These are phyloP conservation scores for Oreocharis arfaki DNA, from an alignment of 2,113 vertebrate genomes.

Conservation along the genomic window DNA sequence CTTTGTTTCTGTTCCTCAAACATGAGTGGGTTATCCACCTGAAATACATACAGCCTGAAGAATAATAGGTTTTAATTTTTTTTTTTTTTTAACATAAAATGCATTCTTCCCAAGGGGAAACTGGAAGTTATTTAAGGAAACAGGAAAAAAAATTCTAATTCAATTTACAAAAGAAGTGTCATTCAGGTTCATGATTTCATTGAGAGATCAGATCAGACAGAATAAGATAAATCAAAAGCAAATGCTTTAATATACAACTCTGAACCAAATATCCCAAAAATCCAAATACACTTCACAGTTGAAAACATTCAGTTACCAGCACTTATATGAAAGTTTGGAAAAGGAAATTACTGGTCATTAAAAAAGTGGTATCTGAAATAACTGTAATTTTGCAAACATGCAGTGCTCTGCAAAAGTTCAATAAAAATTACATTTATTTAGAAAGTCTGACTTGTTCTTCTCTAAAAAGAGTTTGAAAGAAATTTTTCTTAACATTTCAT, in stretches of 20 bases:
- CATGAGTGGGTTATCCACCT: neutral
- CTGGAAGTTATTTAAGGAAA: neutral
- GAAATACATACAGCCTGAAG: neutral
- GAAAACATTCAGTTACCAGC: neutral
- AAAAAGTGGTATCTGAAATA: constrained; percentile 12
- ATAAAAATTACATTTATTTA: constrained; percentile 38
- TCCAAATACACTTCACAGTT: neutral
- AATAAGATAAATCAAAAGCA: neutral
- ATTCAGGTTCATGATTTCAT: neutral
- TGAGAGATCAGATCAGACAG: neutral
- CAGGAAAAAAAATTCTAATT: neutral
- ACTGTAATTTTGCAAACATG: constrained; percentile 30
- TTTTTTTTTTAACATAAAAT: neutral
- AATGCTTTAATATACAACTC: neutral
- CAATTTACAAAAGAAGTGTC: neutral
- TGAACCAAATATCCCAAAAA: neutral
- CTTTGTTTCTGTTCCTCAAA: neutral
- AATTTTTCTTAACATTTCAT: constrained; percentile 7
- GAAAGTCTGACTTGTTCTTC: neutral
- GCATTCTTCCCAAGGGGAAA: neutral
- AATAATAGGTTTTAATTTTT: neutral
- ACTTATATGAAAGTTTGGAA: constrained; percentile 28
- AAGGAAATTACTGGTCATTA: constrained; percentile 34
- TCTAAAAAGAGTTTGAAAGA: neutral
- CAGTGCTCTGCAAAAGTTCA: neutral